A percentile compares a stretch with the other conserved stretches of the same genome.
phyloP scores from a whole-genome alignment of 2,113 vertebrate species.

The Rhegmatorhina hoffmannsi region DNA sequence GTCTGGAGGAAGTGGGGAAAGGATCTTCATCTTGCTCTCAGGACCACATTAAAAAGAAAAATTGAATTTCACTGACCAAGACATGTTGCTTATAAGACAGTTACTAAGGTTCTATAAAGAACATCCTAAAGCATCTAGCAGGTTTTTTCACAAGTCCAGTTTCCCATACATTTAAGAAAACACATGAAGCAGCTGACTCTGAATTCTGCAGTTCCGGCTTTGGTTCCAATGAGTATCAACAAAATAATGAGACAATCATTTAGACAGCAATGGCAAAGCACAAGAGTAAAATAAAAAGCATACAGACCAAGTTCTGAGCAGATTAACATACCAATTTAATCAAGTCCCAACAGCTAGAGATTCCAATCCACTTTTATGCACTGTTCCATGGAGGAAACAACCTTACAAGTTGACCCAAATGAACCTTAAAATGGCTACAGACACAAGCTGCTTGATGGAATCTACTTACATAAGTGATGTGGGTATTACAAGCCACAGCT shows the following conservation, averaged over 20 bases:
- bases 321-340: neutral
- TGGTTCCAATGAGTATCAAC: neutral
- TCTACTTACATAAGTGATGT: constrained; percentile 4
- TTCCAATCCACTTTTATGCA: neutral
- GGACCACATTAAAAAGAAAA: neutral
- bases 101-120: neutral
- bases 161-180: neutral
- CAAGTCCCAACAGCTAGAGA: neutral
- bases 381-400: neutral
- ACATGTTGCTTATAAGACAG: neutral
- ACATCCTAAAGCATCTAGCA: neutral
- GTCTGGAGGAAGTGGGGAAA: neutral
- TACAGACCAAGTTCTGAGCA: neutral
- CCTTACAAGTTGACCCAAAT: neutral
- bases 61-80: neutral
- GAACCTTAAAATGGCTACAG: constrained; percentile 1
- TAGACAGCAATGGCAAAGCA: neutral
- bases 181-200: neutral
- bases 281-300: neutral
- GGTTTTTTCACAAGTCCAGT: neutral
- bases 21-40: neutral
- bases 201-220: neutral
- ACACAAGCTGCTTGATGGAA: neutral
- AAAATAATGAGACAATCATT: neutral
- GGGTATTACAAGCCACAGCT: neutral